phyloP scores from a whole-genome alignment of 2,888 invertebrate species.

The Drosophila antonietae region DNA sequence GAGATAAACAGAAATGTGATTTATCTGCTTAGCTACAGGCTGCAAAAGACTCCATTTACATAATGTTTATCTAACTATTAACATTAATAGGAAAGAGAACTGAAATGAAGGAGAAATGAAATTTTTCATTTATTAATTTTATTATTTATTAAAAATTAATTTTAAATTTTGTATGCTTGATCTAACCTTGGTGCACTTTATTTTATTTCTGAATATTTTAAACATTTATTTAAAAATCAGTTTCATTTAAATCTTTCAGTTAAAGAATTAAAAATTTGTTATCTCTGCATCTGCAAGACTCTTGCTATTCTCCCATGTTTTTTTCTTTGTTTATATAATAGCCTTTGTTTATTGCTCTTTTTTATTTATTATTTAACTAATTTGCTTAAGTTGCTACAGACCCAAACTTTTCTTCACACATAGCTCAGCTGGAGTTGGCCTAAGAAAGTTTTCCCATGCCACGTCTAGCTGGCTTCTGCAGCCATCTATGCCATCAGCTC shows the following conservation, averaged over 20 bases:
- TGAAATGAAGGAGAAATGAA: no score
- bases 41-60: neutral
- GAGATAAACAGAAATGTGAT: neutral
- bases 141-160: neutral
- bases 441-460: slow-evolving; percentile 41
- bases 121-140: no score
- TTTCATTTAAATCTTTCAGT: neutral
- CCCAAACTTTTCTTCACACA: slow-evolving; percentile 35
- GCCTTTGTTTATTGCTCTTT: slow-evolving; percentile 2
- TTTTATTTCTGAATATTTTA: neutral
- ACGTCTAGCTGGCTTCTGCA: neutral
- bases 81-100: neutral
- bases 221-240: no score
- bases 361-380: slow-evolving; percentile 28
- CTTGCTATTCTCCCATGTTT: neutral
- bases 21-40: neutral
- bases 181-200: neutral
- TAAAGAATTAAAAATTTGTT: neutral
- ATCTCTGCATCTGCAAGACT: neutral
- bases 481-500: slow-evolving; percentile 17
- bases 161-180: neutral
- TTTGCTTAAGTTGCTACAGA: neutral
- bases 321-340: neutral
- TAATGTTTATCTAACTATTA: neutral
- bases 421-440: slow-evolving; percentile 20